Evolutionary conservation across 2,113 vertebrate species (phyloP).

Genomic region (Archocentrus centrarchus): DNA sequence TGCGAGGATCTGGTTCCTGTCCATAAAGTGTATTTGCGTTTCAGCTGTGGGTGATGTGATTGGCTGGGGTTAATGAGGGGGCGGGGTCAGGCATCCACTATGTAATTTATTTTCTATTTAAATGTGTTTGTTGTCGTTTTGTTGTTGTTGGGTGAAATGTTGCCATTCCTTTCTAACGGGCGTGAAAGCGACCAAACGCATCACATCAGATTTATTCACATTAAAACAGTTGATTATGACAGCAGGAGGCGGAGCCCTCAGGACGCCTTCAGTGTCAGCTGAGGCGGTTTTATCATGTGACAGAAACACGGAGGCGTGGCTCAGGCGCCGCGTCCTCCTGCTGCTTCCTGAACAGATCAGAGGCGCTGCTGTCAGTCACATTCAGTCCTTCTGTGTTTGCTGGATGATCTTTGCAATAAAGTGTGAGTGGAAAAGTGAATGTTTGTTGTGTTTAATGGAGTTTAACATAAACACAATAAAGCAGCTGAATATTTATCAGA

Average conservation of each 20-base stretch:
- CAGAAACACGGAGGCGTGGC: accelerated
- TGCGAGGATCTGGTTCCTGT: not conserved
- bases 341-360: not conserved
- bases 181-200: not conserved
- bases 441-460: too few relatives aligned
- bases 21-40: not conserved
- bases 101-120: slow-evolving; percentile 53
- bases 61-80: not conserved
- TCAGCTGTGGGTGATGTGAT: not conserved
- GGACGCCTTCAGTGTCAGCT: not conserved
- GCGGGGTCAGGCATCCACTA: not conserved
- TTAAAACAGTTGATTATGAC: not conserved
- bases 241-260: not conserved
- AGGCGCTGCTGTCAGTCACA: not conserved
- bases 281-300: not conserved
- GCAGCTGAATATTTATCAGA: too few relatives aligned
- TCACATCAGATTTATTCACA: not conserved
- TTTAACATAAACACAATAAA: too few relatives aligned
- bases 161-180: slow-evolving; percentile 6
- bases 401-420: too few relatives aligned
- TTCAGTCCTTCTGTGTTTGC: too few relatives aligned
- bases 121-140: slow-evolving; percentile 16
- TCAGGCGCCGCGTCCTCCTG: accelerated
- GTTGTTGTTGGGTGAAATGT: slow-evolving; percentile 12
- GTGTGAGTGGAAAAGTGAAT: too few relatives aligned